Base-by-base conservation (phyloP, 2,113 vertebrate genomes). In the Gallinago media region DNA sequence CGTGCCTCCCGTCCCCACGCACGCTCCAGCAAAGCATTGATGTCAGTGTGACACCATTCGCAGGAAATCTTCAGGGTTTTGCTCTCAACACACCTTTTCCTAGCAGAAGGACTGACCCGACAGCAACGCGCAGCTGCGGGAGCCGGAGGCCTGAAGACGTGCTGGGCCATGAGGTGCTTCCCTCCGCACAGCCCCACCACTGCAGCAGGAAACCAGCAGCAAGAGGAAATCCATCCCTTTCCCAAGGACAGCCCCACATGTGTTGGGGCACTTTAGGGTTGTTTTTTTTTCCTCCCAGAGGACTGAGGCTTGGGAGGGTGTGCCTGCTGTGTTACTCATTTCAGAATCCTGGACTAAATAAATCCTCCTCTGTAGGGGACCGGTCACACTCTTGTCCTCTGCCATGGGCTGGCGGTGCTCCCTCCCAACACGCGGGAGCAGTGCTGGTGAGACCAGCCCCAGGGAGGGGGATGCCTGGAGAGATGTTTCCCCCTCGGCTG, bases 161-260 rank as follows among this genome's bases (percentile, higher is more conserved):
- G 61, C 81, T 11, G 3, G 70, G 73, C 77, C 6, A 2, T 8
- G 20, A 6, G 1, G 59, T 73, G 44, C 21, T 47, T 85, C 46
- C 46, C 40, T 78, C 74, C 42, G n/a, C 66, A 44, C 61, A 72
- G 5, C 31, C 36, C 56, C 31, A 21, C 25, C 20, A 36, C 38
- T 22, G 49, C 71, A 58, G 61, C 89, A 92, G 93, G 96, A 97
- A 95, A 82, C 65, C 92, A 88, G 89, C 47, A 78, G 78, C 55
- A 50, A 70, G 52, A 94, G 76, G 84, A 88, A 96, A 94, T 55
- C 55, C 67, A 83, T 50, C 32, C 40, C 50, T 93, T 95, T 71
- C 77, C 88, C 87, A 81, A 88, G 80, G 88, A 94, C 70, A 71
- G 19, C 23, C 87, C 44, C 44, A 85, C n/a, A 58, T 46, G 4